Evolutionary conservation across 2,888 invertebrate genomes (phyloP).

Genomic region (Dryococelus australis): DNA sequence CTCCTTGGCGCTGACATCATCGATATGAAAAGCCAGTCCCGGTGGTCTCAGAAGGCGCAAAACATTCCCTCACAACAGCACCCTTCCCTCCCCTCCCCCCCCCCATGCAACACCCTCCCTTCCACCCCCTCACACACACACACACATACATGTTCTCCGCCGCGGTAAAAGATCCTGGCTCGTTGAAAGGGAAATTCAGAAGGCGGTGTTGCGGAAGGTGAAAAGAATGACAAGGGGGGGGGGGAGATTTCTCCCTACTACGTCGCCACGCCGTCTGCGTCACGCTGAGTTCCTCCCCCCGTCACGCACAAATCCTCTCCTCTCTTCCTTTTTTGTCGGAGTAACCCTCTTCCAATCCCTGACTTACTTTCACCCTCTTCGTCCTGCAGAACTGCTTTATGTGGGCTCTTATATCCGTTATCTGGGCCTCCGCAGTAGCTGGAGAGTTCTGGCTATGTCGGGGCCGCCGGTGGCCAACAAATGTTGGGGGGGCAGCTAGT

Average conservation of each 20-base stretch:
- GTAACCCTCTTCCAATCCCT: conserved; percentile 26
- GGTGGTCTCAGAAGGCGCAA: too few species aligned
- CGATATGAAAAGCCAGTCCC: too few species aligned
- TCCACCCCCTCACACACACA: too few species aligned
- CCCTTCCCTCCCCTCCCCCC: too few species aligned
- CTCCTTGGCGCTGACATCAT: too few species aligned
- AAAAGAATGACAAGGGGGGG: neutral
- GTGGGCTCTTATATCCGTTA: conserved; percentile 6
- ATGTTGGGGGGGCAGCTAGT: neutral
- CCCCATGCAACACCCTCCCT: too few species aligned
- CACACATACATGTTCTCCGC: too few species aligned
- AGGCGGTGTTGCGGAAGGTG: neutral
- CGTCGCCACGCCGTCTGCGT: neutral
- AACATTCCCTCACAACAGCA: too few species aligned
- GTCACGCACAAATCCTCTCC: too few species aligned
- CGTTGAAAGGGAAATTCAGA: neutral
- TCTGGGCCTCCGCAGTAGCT: neutral
- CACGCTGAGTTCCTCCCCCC: neutral
- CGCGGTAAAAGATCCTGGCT: neutral
- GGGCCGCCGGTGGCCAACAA: neutral
- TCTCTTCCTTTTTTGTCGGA: conserved; percentile 20
- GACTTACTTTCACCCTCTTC: neutral
- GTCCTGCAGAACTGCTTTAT: neutral
- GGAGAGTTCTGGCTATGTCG: conserved; percentile 21
- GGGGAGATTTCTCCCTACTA: neutral